phyloP scores from a whole-genome alignment of 2,888 invertebrate species.

The Microctonus brassicae region DNA sequence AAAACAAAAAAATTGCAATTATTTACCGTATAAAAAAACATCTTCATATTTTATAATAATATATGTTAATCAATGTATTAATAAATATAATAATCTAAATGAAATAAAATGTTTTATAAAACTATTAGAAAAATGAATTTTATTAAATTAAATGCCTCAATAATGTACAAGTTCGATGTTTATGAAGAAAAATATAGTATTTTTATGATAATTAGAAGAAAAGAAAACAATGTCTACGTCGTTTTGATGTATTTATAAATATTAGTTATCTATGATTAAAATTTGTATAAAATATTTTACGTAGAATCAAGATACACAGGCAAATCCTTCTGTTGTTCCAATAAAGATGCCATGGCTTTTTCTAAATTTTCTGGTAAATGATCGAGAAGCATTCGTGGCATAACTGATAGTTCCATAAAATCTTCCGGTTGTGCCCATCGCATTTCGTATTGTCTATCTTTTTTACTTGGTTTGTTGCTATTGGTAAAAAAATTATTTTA shows the following conservation, averaged over 20 bases:
- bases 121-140: not conserved
- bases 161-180: slow-evolving; percentile 17
- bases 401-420: slow-evolving; percentile 85
- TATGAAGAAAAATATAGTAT: not conserved
- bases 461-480: slow-evolving; percentile 71
- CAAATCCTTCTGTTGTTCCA: slow-evolving; percentile 68
- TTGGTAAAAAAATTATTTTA: slow-evolving; percentile 21
- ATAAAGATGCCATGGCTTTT: slow-evolving; percentile 77
- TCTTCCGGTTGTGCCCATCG: slow-evolving; percentile 85
- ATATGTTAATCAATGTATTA: not conserved
- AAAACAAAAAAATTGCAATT: slow-evolving; percentile 10
- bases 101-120: not conserved
- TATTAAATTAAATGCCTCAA: slow-evolving; percentile 3
- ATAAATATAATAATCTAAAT: not conserved
- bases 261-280: not conserved
- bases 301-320: slow-evolving; percentile 50
- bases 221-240: not conserved
- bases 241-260: not conserved
- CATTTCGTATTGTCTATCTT: slow-evolving; percentile 77
- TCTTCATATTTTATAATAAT: not conserved
- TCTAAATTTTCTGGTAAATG: slow-evolving; percentile 87
- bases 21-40: slow-evolving; percentile 5
- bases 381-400: slow-evolving; percentile 88
- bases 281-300: slow-evolving; percentile 22
- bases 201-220: not conserved